A percentile compares a stretch with the other conserved stretches of the same genome.
phyloP scores from a whole-genome alignment of 1,140 invertebrate species.

The Drosophila trapezifrons region DNA sequence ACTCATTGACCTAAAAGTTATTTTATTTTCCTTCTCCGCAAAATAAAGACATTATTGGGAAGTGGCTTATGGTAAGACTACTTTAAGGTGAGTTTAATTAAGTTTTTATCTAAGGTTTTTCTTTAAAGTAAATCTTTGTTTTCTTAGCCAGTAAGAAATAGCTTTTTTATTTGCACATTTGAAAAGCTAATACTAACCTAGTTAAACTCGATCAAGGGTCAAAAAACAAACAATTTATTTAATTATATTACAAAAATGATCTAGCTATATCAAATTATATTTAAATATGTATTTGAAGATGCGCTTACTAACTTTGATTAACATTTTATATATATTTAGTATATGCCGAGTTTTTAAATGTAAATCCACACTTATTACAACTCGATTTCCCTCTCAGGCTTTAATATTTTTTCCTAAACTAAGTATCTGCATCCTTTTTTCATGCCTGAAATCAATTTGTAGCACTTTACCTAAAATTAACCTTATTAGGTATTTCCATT shows the following conservation, averaged over 20 bases:
- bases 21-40: conserved; percentile 1
- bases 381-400: not conserved
- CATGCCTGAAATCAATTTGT: conserved; percentile 74
- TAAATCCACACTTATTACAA: conserved; percentile 12
- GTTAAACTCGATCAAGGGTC: no score
- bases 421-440: conserved; percentile 19
- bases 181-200: not conserved
- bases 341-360: not conserved
- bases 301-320: no score
- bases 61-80: not conserved
- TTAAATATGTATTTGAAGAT: no score
- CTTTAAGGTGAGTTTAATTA: not conserved
- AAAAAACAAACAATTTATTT: not conserved
- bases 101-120: not conserved
- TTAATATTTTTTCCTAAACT: not conserved
- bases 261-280: not conserved
- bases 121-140: not conserved
- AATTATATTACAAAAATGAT: not conserved
- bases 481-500: conserved; percentile 64
- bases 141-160: not conserved
- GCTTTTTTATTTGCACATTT: not conserved
- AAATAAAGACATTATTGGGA: conserved; percentile 31
- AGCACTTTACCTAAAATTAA: conserved; percentile 75
- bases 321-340: no score
- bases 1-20: conserved; percentile 12